Conservation (phyloP, 2,113 vertebrate species). For the Amblyornis subalaris region DNA sequence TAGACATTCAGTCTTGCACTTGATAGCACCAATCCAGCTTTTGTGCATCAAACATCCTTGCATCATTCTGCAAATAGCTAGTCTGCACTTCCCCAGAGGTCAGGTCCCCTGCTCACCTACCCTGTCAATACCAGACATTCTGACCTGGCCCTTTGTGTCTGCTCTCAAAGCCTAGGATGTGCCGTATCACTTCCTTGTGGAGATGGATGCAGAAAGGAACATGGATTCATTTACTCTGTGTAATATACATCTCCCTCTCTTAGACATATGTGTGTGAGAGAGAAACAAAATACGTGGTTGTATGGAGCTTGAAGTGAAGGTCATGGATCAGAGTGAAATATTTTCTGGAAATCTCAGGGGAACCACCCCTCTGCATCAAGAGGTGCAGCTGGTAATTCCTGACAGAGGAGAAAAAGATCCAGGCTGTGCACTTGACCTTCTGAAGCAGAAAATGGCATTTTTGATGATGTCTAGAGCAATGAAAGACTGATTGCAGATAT, state of each 20-base stretch:
- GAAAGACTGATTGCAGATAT: background rate
- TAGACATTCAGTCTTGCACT: background rate
- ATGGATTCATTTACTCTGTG: background rate
- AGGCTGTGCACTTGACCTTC: slow-evolving; percentile 17
- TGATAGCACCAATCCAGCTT: background rate
- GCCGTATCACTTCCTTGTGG: background rate
- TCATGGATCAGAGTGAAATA: background rate
- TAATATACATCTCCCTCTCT: background rate
- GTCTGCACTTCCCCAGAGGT: background rate
- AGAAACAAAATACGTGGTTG: background rate
- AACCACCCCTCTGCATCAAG: background rate
- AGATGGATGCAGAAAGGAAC: background rate
- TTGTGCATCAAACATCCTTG: background rate
- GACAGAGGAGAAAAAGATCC: background rate
- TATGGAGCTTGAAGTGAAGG: background rate
- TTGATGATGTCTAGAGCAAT: background rate
- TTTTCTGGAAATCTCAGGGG: background rate
- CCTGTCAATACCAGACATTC: background rate
- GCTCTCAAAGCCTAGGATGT: background rate
- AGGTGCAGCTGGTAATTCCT: background rate
- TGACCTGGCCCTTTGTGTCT: accelerated
- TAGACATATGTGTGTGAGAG: background rate
- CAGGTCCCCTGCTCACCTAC: background rate
- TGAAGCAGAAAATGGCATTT: slow-evolving; percentile 17
- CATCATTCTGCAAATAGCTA: background rate